Percentiles rank a stretch among this genome's conserved stretches.
These are phyloP conservation scores for Drosophila ercepeae DNA, from an alignment of 1,140 invertebrate species.

Conservation along the genomic window DNA sequence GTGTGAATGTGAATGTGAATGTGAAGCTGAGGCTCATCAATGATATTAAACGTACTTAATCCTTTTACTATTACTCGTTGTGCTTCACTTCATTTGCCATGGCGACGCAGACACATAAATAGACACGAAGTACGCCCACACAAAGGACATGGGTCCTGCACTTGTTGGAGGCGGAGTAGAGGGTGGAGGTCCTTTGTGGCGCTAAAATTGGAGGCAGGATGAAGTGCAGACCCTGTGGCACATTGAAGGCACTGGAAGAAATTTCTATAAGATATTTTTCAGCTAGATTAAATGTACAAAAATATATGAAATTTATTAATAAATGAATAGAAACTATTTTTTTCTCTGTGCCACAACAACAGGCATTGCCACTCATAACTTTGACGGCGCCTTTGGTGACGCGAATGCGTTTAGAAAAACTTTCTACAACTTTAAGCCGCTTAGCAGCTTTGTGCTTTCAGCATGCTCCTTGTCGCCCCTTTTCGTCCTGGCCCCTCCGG, in stretches of 20 bases:
- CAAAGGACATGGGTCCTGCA: conserved; percentile 34
- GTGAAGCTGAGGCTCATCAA: conserved; percentile 64
- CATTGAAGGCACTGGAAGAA: neutral
- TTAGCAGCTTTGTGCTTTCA: conserved; percentile 79
- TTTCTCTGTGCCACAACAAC: conserved; percentile 11
- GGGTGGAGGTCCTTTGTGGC: conserved; percentile 23
- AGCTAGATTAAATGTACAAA: too few relatives aligned
- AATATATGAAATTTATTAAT: neutral
- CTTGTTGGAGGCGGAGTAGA: conserved; percentile 11
- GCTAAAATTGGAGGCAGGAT: conserved; percentile 17
- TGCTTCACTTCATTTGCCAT: conserved; percentile 58
- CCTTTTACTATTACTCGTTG: conserved; percentile 69
- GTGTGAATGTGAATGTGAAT: conserved; percentile 32
- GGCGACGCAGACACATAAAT: conserved; percentile 24
- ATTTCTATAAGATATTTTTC: neutral
- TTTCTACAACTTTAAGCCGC: conserved; percentile 82
- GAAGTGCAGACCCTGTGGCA: conserved; percentile 29
- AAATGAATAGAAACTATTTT: neutral
- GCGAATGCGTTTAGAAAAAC: conserved; percentile 81
- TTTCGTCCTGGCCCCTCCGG: neutral
- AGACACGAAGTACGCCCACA: conserved; percentile 6
- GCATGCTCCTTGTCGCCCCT: conserved; percentile 37
- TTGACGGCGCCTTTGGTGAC: conserved; percentile 77
- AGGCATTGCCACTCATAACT: conserved; percentile 75
- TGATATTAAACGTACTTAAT: conserved; percentile 81